These are phyloP conservation scores for Ochotona curzoniae DNA, from an alignment of 2,113 vertebrate species.

Conservation along the genomic window DNA sequence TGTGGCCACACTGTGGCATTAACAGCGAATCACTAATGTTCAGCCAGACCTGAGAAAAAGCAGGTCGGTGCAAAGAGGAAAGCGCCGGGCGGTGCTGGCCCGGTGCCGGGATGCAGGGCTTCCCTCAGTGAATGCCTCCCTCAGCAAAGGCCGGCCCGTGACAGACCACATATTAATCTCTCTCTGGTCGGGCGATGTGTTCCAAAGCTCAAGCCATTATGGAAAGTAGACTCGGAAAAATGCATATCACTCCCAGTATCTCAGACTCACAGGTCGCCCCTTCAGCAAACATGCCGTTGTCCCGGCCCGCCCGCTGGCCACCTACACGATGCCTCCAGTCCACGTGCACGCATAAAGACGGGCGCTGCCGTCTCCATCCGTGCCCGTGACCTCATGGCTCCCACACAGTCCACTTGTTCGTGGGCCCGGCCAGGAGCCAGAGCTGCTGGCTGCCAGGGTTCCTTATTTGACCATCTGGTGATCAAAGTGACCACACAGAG, in stretches of 20 bases:
- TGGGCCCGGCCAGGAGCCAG: background rate
- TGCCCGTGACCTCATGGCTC: background rate
- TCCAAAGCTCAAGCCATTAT: slow-evolving; percentile 52
- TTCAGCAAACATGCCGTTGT: background rate
- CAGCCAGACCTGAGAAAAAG: background rate
- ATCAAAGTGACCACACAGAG: background rate
- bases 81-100: slow-evolving; percentile 2
- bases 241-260: background rate
- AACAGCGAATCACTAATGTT: background rate
- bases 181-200: background rate
- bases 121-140: slow-evolving; percentile 6
- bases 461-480: slow-evolving; percentile 45
- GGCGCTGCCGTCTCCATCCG: background rate
- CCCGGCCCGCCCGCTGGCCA: accelerated
- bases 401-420: background rate
- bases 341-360: accelerated
- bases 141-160: background rate
- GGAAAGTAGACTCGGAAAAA: slow-evolving; percentile 43
- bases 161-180: slow-evolving; percentile 59
- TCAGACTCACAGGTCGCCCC: background rate
- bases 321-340: background rate
- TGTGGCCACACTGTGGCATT: background rate
- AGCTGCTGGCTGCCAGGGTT: background rate
- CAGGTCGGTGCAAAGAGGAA: background rate
- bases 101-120: slow-evolving; percentile 5